A percentile compares a stretch with the other conserved stretches of the same genome.
Conservation (phyloP, 2,888 invertebrate species). For the Mantis religiosa region DNA sequence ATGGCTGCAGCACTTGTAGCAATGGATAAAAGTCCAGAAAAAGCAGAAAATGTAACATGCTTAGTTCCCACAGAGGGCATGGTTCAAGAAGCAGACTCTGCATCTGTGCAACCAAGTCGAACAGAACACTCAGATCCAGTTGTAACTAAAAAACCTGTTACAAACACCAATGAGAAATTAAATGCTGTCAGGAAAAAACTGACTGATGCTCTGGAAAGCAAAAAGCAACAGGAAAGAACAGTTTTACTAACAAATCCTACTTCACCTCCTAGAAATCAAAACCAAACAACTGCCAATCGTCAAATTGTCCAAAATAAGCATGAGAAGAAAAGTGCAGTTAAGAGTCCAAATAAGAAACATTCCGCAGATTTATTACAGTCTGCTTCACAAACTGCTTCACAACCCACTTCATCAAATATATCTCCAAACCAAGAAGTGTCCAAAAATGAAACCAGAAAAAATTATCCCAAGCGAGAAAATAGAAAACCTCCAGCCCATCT, state of each 20-base stretch:
- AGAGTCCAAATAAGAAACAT: neutral
- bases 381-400: neutral
- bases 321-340: slow-evolving; percentile 43
- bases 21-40: slow-evolving; percentile 35
- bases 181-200: neutral
- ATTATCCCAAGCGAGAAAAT: slow-evolving; percentile 40
- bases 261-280: slow-evolving; percentile 14
- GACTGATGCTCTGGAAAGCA: neutral
- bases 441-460: slow-evolving; percentile 24
- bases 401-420: slow-evolving; percentile 32
- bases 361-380: neutral
- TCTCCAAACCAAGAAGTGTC: slow-evolving; percentile 22
- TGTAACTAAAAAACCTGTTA: neutral
- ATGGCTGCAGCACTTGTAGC: slow-evolving; percentile 45
- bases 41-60: neutral
- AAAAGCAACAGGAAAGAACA: slow-evolving; percentile 16
- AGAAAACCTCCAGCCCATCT: slow-evolving; percentile 60
- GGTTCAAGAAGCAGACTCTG: neutral
- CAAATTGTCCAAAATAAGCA: slow-evolving; percentile 33
- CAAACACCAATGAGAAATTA: neutral
- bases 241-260: slow-evolving; percentile 1
- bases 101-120: neutral
- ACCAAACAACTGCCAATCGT: slow-evolving; percentile 23
- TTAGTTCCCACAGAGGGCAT: neutral
- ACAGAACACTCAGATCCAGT: neutral